These are phyloP conservation scores for Heteronetta atricapilla DNA, from an alignment of 2,113 vertebrate species.

Conservation along the genomic window DNA sequence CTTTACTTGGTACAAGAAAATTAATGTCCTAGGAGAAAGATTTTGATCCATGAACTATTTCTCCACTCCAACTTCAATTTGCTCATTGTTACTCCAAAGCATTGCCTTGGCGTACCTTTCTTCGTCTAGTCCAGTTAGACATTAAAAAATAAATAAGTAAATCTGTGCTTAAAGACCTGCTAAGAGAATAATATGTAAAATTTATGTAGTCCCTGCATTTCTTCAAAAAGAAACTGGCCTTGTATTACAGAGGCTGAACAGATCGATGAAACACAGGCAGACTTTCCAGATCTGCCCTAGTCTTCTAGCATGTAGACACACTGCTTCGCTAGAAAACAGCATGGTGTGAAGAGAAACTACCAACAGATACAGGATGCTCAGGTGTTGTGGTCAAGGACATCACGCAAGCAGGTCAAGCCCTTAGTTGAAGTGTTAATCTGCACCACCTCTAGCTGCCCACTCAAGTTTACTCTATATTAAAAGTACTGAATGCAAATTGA, in stretches of 20 bases:
- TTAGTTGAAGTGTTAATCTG: background rate
- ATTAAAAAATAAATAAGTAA: background rate
- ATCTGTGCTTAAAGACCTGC: background rate
- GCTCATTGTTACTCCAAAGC: background rate
- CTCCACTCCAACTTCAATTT: background rate
- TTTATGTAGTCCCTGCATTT: background rate
- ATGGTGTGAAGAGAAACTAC: background rate
- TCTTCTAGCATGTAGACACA: background rate
- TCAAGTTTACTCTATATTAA: background rate
- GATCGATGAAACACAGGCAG: background rate
- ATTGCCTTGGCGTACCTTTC: background rate
- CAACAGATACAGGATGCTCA: background rate
- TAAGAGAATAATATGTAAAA: background rate
- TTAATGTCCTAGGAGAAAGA: background rate
- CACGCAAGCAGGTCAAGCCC: background rate
- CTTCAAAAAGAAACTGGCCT: background rate
- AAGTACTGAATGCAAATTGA: background rate
- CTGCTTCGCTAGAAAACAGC: background rate
- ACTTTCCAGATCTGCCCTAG: background rate
- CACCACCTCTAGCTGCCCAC: background rate
- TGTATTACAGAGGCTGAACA: background rate
- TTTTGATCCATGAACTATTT: slow-evolving; percentile 1
- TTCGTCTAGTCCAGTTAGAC: background rate
- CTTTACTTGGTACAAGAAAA: background rate
- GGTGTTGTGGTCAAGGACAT: background rate